Base-by-base conservation (phyloP, 2,113 vertebrate genomes). In the Cnemophilus loriae region DNA sequence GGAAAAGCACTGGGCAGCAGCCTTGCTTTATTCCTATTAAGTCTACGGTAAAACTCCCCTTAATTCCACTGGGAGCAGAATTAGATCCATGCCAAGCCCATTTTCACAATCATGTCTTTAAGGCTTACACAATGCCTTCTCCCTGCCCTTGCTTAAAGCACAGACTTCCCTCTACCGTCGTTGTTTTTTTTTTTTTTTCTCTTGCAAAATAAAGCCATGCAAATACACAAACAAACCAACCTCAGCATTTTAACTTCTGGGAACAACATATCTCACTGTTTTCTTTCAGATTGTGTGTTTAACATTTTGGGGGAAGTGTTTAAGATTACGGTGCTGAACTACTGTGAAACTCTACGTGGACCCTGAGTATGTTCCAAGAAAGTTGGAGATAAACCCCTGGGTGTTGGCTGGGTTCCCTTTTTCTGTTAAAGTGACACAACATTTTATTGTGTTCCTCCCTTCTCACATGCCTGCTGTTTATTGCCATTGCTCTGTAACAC, bases 21-120 rank as follows among this genome's bases (percentile, higher is more conserved):
- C 35, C 65, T 84, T 30, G 26, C 61, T 96, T 84, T 74, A 95
- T 95, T 92, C 89, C 91, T 89, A 84, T 91, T 91, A 95, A 95
- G 69, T 87, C 94, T 84, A 68, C 68, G 61, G 84, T 89, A 81
- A 95, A 87, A 75, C 86, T 92, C 79, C 27, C 68, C 53, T 50
- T 70, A 84, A 94, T 75, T 80, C 91, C 80, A n/a, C 80, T 67
- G 93, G 84, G 93, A 96, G 56, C 28, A 60, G 53, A 84, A 75
- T 55, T 21, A 96, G 80, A 41, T 76, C 80, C 79, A 27, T 18
- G 71, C 94, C 92, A 86, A 93, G 60, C 61, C 33, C 59, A 8
- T 63, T 84, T 90, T 65, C 75, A 90, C 86, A 92, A 86, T 42
- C n/a, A 2, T 4, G 11, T 55, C 86, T 69, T 32, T 46, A 32